Conservation (phyloP, 2,113 vertebrate genomes). For the Mobula birostris region DNA sequence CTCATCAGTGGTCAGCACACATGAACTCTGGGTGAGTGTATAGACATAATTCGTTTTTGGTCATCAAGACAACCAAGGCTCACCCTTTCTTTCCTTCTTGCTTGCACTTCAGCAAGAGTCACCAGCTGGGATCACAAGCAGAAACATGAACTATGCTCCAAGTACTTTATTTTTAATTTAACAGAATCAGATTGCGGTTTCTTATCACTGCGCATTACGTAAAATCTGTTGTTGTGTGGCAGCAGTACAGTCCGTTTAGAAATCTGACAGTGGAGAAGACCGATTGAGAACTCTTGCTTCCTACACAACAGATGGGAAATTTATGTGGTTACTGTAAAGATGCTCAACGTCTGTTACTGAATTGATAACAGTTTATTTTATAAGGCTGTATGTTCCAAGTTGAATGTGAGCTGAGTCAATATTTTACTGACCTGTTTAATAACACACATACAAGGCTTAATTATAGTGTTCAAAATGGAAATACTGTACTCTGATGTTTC, state of each 20-base stretch:
- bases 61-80: not conserved
- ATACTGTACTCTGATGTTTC: conserved; percentile 3
- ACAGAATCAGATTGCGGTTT: not conserved
- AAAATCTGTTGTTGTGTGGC: too few relatives aligned
- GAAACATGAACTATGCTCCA: not conserved
- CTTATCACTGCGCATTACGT: too few relatives aligned
- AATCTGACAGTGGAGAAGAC: not conserved
- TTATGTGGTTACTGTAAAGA: not conserved
- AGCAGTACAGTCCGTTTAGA: too few relatives aligned
- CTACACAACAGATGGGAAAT: not conserved
- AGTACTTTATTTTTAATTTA: not conserved
- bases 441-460: not conserved
- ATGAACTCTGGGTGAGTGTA: not conserved
- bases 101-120: not conserved
- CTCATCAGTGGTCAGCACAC: not conserved
- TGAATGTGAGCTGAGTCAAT: not conserved
- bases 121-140: not conserved
- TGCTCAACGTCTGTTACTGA: not conserved
- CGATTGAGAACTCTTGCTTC: not conserved
- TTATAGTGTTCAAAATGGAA: conserved; percentile 13
- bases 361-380: conserved; percentile 2
- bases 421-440: not conserved
- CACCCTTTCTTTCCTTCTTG: not conserved
- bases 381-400: not conserved
- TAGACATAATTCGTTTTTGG: not conserved